A percentile compares a stretch with the other conserved stretches of the same genome.
Evolutionary conservation across 2,797 vertebrate genomes (phyloP).

Genomic region (Thunnus albacares): DNA sequence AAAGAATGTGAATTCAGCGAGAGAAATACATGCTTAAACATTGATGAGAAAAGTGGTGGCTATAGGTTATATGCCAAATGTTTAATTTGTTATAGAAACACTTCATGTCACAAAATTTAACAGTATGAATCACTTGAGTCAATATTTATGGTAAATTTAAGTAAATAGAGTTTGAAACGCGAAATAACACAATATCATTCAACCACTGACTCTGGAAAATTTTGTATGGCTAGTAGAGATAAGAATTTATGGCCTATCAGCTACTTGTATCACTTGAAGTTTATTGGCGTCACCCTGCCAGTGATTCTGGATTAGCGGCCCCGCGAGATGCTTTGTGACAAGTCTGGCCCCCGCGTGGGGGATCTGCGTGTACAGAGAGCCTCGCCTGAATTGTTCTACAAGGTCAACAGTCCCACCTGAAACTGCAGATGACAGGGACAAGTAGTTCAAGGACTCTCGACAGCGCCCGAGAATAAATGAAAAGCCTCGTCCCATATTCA

Average conservation of each 20-base stretch:
- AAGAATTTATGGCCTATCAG: neutral
- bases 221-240: neutral
- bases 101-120: neutral
- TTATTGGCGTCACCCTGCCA: conserved; percentile 7
- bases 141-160: conserved; percentile 26
- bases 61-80: conserved; percentile 35
- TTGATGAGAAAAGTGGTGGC: conserved; percentile 50
- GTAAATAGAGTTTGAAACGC: neutral
- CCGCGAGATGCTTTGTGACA: conserved; percentile 38
- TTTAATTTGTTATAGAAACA: conserved; percentile 48
- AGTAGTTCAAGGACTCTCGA: conserved; percentile 76
- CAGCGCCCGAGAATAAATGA: conserved; percentile 70
- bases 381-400: conserved; percentile 59
- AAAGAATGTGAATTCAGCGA: conserved; percentile 21
- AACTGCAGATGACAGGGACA: conserved; percentile 63
- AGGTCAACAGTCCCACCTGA: conserved; percentile 69
- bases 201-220: neutral
- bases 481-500: conserved; percentile 75
- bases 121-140: conserved; percentile 1
- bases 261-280: conserved; percentile 21
- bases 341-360: neutral
- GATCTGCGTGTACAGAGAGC: conserved; percentile 33
- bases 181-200: neutral
- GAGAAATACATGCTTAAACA: conserved; percentile 57
- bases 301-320: conserved; percentile 43